Base-by-base conservation (phyloP, 2,797 vertebrate genomes). In the Pristis pectinata region DNA sequence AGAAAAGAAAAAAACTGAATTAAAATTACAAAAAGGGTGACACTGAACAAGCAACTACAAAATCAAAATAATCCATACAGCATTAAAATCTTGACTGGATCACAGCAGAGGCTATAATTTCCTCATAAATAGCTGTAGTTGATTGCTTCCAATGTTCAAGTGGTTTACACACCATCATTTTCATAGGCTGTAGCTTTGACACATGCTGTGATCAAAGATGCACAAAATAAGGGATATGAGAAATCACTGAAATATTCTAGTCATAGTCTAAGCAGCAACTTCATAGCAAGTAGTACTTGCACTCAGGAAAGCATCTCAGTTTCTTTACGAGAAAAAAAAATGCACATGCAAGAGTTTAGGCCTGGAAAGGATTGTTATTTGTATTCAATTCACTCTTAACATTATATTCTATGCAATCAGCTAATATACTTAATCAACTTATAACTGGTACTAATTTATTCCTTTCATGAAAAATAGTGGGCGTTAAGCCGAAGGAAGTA, bases 81-180 rank as follows among this genome's bases (percentile, higher is more conserved):
- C 59, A 87, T 56, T 56, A 34, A 87, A 64, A 64, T 91, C 59
- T 22, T 64, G 87, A 8, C 56, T 22, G 37, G n/a, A 67, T 91
- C 61, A 3, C 49, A 67, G n/a, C 56, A 37, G 59, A 37, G 87
- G n/a, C 56, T 64, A 37, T 91, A 91, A 64, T 91, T 67, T 91
- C n/a, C 61, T 87, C 87, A n/a, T 91, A 91, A 64, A n/a, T 64
- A 91, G n/a, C 87, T 67, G n/a, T 11, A 64, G 59, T 37, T 91
- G 87, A 91, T 22, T 37, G 85, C 56, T 34, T 34, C 34, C 59
- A 89, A 61, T 37, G 34, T n/a, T 89, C 34, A 9, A 53, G 41
- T 30, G 64, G 53, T 91, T 64, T 91, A 67, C 87, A 8, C n/a
- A 91, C 34, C 22, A 22, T 64, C 59, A 67, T 67, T 91, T 64